Conservation (phyloP, 2,113 vertebrate genomes). For the Phrynocephalus versicolor region DNA sequence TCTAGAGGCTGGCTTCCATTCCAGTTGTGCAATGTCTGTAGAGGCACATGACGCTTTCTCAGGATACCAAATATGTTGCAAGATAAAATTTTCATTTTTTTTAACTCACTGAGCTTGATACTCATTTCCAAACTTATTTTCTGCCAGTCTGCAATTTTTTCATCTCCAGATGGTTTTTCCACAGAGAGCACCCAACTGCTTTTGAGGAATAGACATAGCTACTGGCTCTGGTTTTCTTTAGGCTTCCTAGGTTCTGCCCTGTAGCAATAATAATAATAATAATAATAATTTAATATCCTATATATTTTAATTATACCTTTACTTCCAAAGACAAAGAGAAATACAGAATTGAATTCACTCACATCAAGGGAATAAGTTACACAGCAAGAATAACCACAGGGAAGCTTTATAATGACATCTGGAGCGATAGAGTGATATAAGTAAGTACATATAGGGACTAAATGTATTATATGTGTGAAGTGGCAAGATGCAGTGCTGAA, state of each 20-base stretch:
- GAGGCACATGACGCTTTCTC: background rate
- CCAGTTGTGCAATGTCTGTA: background rate
- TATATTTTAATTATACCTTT: background rate
- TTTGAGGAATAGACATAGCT: background rate
- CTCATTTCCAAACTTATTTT: background rate
- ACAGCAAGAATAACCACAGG: constrained; percentile 20
- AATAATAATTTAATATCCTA: background rate
- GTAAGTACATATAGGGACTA: background rate
- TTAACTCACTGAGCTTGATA: background rate
- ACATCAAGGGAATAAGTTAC: constrained; percentile 8
- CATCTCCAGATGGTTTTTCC: background rate
- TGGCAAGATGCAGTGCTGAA: background rate
- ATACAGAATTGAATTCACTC: constrained; percentile 6
- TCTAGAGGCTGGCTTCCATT: background rate
- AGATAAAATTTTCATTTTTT: background rate
- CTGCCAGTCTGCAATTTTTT: background rate
- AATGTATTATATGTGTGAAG: background rate
- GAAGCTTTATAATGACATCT: background rate
- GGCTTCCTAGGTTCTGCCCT: background rate
- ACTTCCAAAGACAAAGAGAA: constrained; percentile 10
- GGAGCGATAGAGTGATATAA: background rate
- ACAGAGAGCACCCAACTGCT: background rate
- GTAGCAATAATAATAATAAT: background rate
- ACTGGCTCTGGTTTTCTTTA: background rate
- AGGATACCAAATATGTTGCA: background rate